Base-by-base conservation (phyloP, 2,888 invertebrate species). In the Dasypolia templi region DNA sequence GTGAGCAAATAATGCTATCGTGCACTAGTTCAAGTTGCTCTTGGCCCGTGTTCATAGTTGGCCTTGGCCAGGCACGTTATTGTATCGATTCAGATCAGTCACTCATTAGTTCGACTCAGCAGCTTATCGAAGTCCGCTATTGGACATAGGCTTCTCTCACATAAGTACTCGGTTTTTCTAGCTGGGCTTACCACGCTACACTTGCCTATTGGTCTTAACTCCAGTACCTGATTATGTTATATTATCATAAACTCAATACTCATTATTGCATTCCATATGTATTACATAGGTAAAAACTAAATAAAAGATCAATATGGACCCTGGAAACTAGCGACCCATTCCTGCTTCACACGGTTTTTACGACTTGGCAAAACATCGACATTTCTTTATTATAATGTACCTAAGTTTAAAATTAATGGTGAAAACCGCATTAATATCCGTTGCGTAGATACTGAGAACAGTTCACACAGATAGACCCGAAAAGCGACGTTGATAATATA, bases 31-130 rank as follows among this genome's bases (percentile, higher is more conserved):
- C 46, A n/a, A 55, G 62, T 72, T 71, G 51, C 35, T 72, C 75
- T 71, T 76, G 78, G 29, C 72, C 78, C 2, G 77, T 17, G 44
- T 39, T 59, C 71, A 44, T 70, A 77, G 42, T 29, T 64, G 46
- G n/a, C 79, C 76, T 76, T 79, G 77, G 46, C 62, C 32, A 32
- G 39, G 46, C 42, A 53, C 32, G 26, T 49, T 55, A 68, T 51
- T 19, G 26, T n/a, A 67, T 67, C 80, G 65, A 51, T 79, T 73
- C 12, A 71, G 79, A 62, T 75, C 75, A 69, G 55, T 44, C 71
- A 71, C 12, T 42, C 19, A 42, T 42, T 42, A 6, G 70, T 67
- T 55, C 46, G 55, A 46, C 35, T 22, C 22, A 4, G 22, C 22
- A 4, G 22, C 55, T 32, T 55, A 56, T 46, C 65, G 53, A 6